Base-by-base conservation (phyloP, 2,113 vertebrate species). In the Microcebus murinus region DNA sequence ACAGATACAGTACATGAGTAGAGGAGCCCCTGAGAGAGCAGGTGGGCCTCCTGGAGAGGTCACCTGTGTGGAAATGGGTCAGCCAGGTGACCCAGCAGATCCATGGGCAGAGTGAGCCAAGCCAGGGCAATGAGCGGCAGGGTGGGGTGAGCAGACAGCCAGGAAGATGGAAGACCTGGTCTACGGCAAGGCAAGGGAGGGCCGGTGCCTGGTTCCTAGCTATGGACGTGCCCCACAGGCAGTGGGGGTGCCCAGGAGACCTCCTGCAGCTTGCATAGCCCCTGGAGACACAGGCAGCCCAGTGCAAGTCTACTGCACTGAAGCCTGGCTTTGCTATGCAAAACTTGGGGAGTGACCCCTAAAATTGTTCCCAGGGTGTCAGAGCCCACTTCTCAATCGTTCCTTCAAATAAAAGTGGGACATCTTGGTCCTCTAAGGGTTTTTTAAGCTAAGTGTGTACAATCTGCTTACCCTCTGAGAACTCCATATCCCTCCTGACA, bases 171-270 rank as follows among this genome's bases (percentile, higher is more conserved):
- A 25, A 71, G 50, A 10, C 17, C 45, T 12, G n/a, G 50, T 48
- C 8, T n/a, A 68, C 50, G 45, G 29, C 42, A 65, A 39, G 71
- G 42, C 36, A 23, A 52, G 68, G 55, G 36, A 31, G 39, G 50
- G 59, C n/a, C 61, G 61, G 3, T 0, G 2, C 63, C 61, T 21
- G 6, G 6, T 55, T 42, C 6, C 1, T 8, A 21, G 27, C 25
- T 15, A 12, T 20, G 10, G 25, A 39, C 10, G 1, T 42, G 36
- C 20, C 52, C 27, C 0, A 6, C 2, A 25, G 81, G 67, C 25
- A 8, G 1, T 0, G 8, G 15, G 6, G 11, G 59, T 76, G 29
- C 4, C 34, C 71, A 12, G 0, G 3, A 15, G 10, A 27, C 45
- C 17, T 73, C 34, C 48, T 2, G 0, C 15, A 45, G 21, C 87